phyloP scores from a whole-genome alignment of 1,140 invertebrate genomes.

The Drosophila willistoni region DNA sequence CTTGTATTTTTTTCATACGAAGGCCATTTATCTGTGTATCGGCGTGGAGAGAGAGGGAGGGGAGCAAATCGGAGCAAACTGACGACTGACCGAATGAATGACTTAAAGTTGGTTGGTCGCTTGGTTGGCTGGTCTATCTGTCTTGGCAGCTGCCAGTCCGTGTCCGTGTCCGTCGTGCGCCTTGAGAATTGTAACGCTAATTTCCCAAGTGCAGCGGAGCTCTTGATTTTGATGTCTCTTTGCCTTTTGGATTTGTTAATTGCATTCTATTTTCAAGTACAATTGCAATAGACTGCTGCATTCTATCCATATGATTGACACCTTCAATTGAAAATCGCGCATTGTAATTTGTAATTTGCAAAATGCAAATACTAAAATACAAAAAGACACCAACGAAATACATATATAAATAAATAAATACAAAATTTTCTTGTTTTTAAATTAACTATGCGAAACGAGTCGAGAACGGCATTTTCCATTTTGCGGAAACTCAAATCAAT shows the following conservation, averaged over 20 bases:
- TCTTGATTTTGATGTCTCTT: constrained; percentile 44
- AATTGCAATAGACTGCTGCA: not conserved
- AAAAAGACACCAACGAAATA: not conserved
- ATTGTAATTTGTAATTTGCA: constrained; percentile 56
- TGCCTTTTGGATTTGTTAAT: constrained; percentile 70
- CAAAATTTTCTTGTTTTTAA: constrained; percentile 45
- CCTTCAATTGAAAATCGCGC: constrained; percentile 36
- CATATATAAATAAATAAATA: constrained; percentile 17
- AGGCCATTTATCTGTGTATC: constrained; percentile 56
- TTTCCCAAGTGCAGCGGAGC: constrained; percentile 43
- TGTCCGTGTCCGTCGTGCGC: constrained; percentile 24
- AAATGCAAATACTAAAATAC: constrained; percentile 39
- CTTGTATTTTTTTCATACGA: constrained; percentile 43
- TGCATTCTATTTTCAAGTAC: constrained; percentile 55
- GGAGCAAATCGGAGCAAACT: constrained; percentile 36
- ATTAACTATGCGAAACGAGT: constrained; percentile 56
- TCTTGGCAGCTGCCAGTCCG: constrained; percentile 55
- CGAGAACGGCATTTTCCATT: constrained; percentile 51
- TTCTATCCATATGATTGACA: constrained; percentile 62
- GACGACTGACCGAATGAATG: constrained; percentile 51
- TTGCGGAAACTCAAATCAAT: constrained; percentile 70
- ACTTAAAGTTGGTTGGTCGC: constrained; percentile 34
- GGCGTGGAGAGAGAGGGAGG: not conserved
- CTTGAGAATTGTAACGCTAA: constrained; percentile 75
- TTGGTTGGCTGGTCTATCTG: constrained; percentile 32